These are phyloP conservation scores for Dicaeum eximium DNA, from an alignment of 2,113 vertebrate species.

Conservation along the genomic window DNA sequence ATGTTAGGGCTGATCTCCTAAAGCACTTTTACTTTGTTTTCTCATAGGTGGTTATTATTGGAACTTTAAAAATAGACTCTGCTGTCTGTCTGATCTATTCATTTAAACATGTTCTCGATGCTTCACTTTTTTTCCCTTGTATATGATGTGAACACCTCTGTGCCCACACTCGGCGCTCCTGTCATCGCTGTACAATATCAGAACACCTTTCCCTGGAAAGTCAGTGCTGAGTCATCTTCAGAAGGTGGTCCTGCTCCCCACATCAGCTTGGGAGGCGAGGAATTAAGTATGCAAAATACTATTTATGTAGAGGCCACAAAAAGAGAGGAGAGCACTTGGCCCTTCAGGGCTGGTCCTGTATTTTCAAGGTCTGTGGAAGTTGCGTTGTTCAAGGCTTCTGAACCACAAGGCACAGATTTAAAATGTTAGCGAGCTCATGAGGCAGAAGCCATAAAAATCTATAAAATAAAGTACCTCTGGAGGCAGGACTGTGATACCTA, in stretches of 20 bases:
- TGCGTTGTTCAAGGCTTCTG: neutral
- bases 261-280: neutral
- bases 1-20: neutral
- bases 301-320: neutral
- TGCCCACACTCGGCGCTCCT: neutral
- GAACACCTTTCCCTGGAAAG: conserved; percentile 1
- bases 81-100: conserved; percentile 1
- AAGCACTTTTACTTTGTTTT: conserved; percentile 1
- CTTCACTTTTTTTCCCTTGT: neutral
- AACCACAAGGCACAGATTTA: neutral
- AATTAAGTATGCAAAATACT: neutral
- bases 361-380: neutral
- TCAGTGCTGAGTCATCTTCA: neutral
- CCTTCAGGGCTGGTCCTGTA: neutral
- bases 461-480: neutral
- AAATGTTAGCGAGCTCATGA: neutral
- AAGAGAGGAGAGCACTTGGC: neutral
- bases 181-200: neutral
- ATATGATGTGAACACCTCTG: neutral
- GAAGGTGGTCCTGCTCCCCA: neutral
- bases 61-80: conserved; percentile 27
- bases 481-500: neutral
- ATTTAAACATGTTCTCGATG: neutral
- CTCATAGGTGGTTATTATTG: conserved; percentile 1
- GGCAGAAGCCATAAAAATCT: neutral